Conservation (phyloP, 2,888 invertebrate genomes). For the Allophyes oxyacanthae region DNA sequence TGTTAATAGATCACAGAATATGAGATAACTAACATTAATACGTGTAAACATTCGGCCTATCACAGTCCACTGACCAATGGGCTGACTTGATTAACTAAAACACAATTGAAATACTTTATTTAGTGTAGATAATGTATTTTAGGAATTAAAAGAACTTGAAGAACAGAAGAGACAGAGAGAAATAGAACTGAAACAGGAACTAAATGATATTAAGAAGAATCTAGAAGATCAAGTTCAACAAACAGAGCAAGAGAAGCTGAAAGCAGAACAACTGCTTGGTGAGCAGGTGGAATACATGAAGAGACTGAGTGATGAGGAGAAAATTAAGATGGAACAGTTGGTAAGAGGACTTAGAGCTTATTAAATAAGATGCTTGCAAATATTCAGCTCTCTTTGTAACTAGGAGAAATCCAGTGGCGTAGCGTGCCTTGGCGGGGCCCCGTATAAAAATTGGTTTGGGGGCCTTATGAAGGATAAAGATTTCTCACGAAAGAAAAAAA, state of each 20-base stretch:
- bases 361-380: too few relatives aligned
- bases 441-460: too few relatives aligned
- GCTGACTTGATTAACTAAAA: too few relatives aligned
- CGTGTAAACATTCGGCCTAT: too few relatives aligned
- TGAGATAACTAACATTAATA: too few relatives aligned
- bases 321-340: slow-evolving; percentile 75
- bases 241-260: slow-evolving; percentile 77
- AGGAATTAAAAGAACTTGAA: slow-evolving; percentile 79
- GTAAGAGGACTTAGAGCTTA: slow-evolving; percentile 58
- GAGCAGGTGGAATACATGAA: slow-evolving; percentile 77
- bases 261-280: slow-evolving; percentile 73
- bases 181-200: slow-evolving; percentile 74
- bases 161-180: slow-evolving; percentile 77
- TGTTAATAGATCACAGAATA: too few relatives aligned
- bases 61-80: too few relatives aligned
- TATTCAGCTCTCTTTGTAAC: too few relatives aligned
- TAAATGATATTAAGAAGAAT: slow-evolving; percentile 75
- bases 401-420: too few relatives aligned
- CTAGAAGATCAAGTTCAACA: slow-evolving; percentile 78
- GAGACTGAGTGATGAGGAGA: slow-evolving; percentile 77
- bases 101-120: not conserved
- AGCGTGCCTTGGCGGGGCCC: too few relatives aligned
- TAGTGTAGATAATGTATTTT: not conserved
- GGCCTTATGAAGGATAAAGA: too few relatives aligned
- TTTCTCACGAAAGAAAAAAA: too few relatives aligned